Conservation (phyloP, 2,888 invertebrate species). For the Blastobasis adustella region DNA sequence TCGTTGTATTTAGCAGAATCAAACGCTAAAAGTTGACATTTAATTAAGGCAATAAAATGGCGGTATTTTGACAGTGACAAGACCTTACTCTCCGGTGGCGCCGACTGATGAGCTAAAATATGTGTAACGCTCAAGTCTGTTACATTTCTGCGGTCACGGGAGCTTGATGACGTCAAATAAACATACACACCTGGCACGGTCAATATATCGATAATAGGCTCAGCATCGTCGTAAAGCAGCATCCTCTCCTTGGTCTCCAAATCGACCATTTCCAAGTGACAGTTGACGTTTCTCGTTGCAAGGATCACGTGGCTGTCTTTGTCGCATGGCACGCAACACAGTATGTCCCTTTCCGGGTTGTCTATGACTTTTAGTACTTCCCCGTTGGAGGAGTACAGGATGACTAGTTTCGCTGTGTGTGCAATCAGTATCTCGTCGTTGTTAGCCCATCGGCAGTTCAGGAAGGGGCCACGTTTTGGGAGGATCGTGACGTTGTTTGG, state of each 20-base stretch:
- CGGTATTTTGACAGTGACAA: too few relatives aligned
- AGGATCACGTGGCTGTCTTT: constrained; percentile 48
- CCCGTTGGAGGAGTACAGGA: constrained; percentile 45
- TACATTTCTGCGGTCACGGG: too few relatives aligned
- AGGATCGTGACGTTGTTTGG: constrained; percentile 39
- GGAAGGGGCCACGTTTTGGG: constrained; percentile 40
- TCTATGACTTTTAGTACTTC: constrained; percentile 36
- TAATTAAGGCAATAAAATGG: too few relatives aligned
- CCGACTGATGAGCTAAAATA: too few relatives aligned
- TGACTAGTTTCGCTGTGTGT: constrained; percentile 50
- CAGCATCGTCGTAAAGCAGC: constrained; percentile 44
- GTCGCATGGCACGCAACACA: constrained; percentile 50
- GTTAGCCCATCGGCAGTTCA: constrained; percentile 58
- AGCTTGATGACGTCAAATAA: too few relatives aligned
- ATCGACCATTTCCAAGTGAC: constrained; percentile 43
- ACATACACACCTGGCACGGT: constrained; percentile 48
- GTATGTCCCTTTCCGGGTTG: constrained; percentile 41
- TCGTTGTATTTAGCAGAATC: too few relatives aligned
- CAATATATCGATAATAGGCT: constrained; percentile 43
- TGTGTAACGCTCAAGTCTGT: too few relatives aligned
- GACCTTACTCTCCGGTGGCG: too few relatives aligned
- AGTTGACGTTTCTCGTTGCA: constrained; percentile 29
- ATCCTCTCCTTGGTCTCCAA: constrained; percentile 42
- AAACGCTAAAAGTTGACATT: too few relatives aligned
- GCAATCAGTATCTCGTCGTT: constrained; percentile 47